phyloP scores from a whole-genome alignment of 2,888 invertebrate species.

The Encarsia formosa region DNA sequence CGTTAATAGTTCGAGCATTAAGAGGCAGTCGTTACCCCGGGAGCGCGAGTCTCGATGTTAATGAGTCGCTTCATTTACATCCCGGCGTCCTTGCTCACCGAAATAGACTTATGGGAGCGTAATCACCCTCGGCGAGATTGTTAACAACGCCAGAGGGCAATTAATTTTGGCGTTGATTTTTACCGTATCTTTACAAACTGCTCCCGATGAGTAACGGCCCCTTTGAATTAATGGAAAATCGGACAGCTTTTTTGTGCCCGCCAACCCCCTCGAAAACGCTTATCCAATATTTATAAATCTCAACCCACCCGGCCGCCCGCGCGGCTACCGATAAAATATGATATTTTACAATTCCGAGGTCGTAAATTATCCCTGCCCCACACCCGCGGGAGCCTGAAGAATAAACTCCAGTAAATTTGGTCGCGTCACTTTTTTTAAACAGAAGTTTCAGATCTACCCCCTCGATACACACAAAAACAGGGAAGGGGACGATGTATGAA shows the following conservation, averaged over 20 bases:
- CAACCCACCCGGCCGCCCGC: not conserved
- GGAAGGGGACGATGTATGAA: constrained; percentile 5
- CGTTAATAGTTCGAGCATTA: constrained; percentile 39
- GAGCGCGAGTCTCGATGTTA: constrained; percentile 32
- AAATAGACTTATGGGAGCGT: too few species aligned
- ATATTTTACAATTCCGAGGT: constrained; percentile 20
- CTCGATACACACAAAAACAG: not conserved
- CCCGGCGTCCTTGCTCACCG: constrained; percentile 17
- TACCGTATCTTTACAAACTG: too few species aligned
- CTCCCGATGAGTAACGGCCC: too few species aligned
- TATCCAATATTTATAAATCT: constrained; percentile 22
- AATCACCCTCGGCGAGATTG: too few species aligned
- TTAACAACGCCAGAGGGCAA: too few species aligned
- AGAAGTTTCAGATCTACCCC: constrained; percentile 19
- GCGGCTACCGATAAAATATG: constrained; percentile 15
- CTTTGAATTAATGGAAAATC: constrained; percentile 23
- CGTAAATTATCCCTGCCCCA: constrained; percentile 16
- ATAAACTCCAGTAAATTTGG: constrained; percentile 27
- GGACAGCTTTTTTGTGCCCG: not conserved
- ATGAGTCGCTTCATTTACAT: constrained; percentile 38
- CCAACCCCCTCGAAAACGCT: constrained; percentile 6
- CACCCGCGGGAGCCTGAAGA: constrained; percentile 5
- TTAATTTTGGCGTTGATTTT: too few species aligned
- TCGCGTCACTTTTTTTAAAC: constrained; percentile 17
- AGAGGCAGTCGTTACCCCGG: constrained; percentile 29